These are phyloP conservation scores for Fopius arisanus DNA, from an alignment of 1,140 invertebrate species.

Conservation along the genomic window DNA sequence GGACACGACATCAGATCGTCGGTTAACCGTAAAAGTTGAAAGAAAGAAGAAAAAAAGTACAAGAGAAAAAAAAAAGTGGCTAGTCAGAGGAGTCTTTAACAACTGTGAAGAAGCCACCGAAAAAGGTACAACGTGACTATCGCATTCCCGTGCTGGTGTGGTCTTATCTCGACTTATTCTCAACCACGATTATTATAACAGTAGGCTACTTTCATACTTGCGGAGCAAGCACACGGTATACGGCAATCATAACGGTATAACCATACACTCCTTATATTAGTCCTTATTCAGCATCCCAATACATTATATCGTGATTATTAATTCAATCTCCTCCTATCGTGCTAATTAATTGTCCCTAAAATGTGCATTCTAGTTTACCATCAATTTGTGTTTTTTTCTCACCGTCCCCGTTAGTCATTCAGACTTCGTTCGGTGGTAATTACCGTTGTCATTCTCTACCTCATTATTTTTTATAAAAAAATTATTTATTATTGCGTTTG, in stretches of 20 bases:
- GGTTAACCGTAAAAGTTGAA: neutral
- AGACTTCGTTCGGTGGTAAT: neutral
- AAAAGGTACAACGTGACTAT: conserved; percentile 18
- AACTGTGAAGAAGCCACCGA: conserved; percentile 25
- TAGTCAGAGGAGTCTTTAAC: neutral
- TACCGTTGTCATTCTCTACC: neutral
- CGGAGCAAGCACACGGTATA: conserved; percentile 18
- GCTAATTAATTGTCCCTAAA: conserved; percentile 1
- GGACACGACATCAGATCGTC: too few relatives aligned
- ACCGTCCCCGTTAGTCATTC: too few relatives aligned
- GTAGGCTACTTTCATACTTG: conserved; percentile 32
- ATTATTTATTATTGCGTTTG: neutral
- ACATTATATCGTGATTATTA: conserved; percentile 30
- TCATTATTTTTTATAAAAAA: neutral
- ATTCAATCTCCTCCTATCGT: neutral
- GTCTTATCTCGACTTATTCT: conserved; percentile 34
- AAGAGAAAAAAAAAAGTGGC: neutral
- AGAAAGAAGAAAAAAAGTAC: neutral
- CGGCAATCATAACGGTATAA: conserved; percentile 49
- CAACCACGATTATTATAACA: conserved; percentile 39
- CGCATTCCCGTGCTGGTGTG: conserved; percentile 16
- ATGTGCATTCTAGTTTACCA: neutral
- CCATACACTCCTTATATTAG: conserved; percentile 46
- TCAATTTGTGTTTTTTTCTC: neutral
- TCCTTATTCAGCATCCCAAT: conserved; percentile 24